Conservation (phyloP, 2,797 vertebrate genomes). For the Nannoperca australis region DNA sequence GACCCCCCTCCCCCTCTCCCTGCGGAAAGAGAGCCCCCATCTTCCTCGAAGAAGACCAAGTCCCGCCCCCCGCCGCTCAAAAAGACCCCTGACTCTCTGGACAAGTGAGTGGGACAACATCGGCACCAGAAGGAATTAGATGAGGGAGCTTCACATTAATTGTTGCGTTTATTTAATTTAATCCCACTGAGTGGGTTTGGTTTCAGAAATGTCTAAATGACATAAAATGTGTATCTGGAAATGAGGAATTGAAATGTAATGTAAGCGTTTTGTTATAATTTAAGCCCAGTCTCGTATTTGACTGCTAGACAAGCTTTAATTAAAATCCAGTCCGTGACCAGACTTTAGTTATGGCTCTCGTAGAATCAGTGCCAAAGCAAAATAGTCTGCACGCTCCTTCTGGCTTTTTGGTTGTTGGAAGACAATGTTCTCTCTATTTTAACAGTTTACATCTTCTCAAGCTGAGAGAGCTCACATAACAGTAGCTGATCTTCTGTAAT, state of each 20-base stretch:
- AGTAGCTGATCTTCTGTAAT: constrained; percentile 43
- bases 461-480: constrained; percentile 49
- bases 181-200: neutral
- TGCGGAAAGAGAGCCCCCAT: constrained; percentile 80
- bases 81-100: constrained; percentile 90
- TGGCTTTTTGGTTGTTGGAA: constrained; percentile 35
- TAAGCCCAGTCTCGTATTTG: neutral
- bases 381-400: constrained; percentile 51
- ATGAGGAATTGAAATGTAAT: neutral
- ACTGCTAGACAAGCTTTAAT: constrained; percentile 3
- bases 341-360: constrained; percentile 23
- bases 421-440: constrained; percentile 50
- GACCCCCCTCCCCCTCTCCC: constrained; percentile 79
- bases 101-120: constrained; percentile 88
- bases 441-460: constrained; percentile 59
- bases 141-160: too few relatives aligned
- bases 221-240: neutral
- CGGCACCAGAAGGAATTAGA: neutral
- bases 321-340: constrained; percentile 6
- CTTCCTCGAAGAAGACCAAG: constrained; percentile 89
- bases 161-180: neutral
- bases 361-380: constrained; percentile 38
- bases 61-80: constrained; percentile 93
- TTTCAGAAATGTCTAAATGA: neutral
- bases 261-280: neutral